Base-by-base conservation (phyloP, 2,797 vertebrate species). In the Enteromius fasciolatus region DNA sequence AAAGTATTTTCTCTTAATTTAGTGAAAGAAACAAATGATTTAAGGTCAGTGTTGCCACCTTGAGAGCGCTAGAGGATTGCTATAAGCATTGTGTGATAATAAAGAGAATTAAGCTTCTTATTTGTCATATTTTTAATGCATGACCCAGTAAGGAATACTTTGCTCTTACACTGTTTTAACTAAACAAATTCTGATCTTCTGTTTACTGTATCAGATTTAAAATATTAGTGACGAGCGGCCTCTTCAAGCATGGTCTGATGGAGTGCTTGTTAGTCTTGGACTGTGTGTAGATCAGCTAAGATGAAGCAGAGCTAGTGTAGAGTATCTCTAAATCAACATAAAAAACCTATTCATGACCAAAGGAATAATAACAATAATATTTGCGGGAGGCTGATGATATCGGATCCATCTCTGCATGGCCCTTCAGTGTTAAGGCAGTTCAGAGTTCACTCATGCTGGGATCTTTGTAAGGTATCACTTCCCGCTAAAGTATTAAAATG, bases 341-440 rank as follows among this genome's bases (percentile, higher is more conserved):
- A 33, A 59, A 28, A 12, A 63, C 36, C 50, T 20, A 87, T 91
- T 86, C 81, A 88, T 89, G 84, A 93, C 89, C 89, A 93, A 92
- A 88, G 88, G 90, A 92, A 94, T 87, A 85, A 93, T 88, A 91
- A 93, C 90, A 93, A 91, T 90, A 84, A 86, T 74, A 92, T 90
- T 88, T 86, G 89, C 84, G 85, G 87, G 82, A 90, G 80, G 87
- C 86, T 82, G 85, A 90, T 92, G 89, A 93, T 93, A 93, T 94
- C 91, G 92, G 90, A 46, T 63, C 84, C 66, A 83, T 84, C 82
- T 78, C 84, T 39, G 61, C 82, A 91, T 85, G 85, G 85, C 87
- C 85, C 88, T 89, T 90, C 87, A 75, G 66, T 83, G 76, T 84
- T 84, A 87, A 86, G 89, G 87, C 86, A 87, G 9, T 28, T 31